Evolutionary conservation across 2,888 invertebrate species (phyloP), one percentile per base, ranked within the genome.

Genomic region (Leptogaster cylindrica): DNA sequence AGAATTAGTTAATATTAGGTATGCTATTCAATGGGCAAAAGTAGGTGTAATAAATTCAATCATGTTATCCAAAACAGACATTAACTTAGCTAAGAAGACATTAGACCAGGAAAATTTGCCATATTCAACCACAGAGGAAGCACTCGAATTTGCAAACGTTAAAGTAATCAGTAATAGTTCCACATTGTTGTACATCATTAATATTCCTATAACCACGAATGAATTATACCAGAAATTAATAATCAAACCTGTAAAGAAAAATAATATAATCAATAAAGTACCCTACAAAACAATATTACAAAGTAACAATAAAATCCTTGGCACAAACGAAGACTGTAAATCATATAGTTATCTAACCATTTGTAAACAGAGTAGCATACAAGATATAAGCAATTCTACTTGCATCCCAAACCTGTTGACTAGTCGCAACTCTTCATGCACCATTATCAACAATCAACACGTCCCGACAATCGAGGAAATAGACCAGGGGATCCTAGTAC

Each of bases 81-180:
- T 68, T 33, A 52, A 50, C 14, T 25, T 65, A 23, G 55, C 39
- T n/a, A 65, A 51, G 23, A 46, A 67, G 25, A 67, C 70, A 28
- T 31, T 72, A 14, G 68, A 71, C n/a, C 50, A 65, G 20, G 69
- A 67, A 44, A 68, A 70, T 58, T 67, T 72, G 16, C 68, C 68
- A 2, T 71, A 61, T 64, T 41, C 68, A 6, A 72, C 71, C 27
- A 25, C 68, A 50, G 71, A 72, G 41, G 71, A 73, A 50, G 70
- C 70, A 12, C 50, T 73, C 27, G 71, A 73, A 65, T 72, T 72
- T 65, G 63, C 68, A 6, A 68, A 72, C 33, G 58, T 71, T 7
- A 71, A 69, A 70, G 68, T 73, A 20, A 67, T 70, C n/a, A 69
- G 68, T 12, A 68, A 70, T 55, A 51, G 67, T 25, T 27, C 46